Base-by-base conservation (phyloP, 2,113 vertebrate species). In the Mastomys natalensis region DNA sequence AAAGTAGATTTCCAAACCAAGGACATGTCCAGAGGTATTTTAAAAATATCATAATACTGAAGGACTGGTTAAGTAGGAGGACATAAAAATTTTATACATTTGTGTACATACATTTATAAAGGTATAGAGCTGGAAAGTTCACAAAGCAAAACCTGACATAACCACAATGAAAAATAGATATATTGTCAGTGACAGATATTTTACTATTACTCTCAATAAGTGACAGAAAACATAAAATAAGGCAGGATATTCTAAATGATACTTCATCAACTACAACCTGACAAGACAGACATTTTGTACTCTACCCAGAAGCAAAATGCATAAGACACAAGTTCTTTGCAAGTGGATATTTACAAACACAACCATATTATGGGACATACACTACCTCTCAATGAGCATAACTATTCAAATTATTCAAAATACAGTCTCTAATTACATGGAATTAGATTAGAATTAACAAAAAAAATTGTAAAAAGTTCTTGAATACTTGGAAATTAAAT, bases 391-490 rank as follows among this genome's bases (percentile, higher is more conserved):
- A 62, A 58, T 80, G 51, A 80, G 15, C 43, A 81, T 93, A 85
- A 86, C 51, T 58, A 92, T 81, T 90, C 17, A 81, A 90, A 70
- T 58, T 22, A 96, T 58, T 86, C 51, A 96, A 81, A 95, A 45
- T 73, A 87, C 29, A 19, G 68, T 89, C 88, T 92, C 29, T 94
- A 55, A 88, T 43, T 74, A 90, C 26, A 88, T 55, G 43, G 13
- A 85, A 95, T 85, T 84, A 95, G 81, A 93, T 92, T 11, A 90
- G 43, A 93, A 92, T 60, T 73, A 62, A 77, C 5, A 72, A 37
- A 92, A 78, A 93, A 90, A 80, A 16, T 95, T 58, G 51, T 95
- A 51, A 68, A 68, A 95, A 96, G 88, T 81, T 31, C n/a, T 19
- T 51, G 51, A 84, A 86, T 81, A 94, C 51, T n/a, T 87, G 66